Percentiles rank a stretch among this genome's conserved stretches.
Evolutionary conservation across 2,888 invertebrate species (phyloP).

Genomic region (Amphipyra tragopoginis): DNA sequence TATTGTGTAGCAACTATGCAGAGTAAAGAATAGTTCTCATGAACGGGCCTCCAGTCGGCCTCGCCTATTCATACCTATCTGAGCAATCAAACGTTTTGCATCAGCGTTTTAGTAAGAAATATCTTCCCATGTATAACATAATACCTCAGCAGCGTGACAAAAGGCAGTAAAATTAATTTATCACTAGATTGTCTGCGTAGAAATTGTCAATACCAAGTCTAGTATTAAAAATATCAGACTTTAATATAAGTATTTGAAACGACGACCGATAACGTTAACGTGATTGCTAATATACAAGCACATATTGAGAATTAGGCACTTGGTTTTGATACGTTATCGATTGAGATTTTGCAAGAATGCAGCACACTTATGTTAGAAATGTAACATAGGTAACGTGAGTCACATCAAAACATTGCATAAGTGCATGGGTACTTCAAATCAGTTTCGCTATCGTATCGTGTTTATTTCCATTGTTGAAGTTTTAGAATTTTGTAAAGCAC

Average conservation of each 20-base stretch:
- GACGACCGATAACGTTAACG: slow-evolving; percentile 59
- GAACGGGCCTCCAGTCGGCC: slow-evolving; percentile 65
- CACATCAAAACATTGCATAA: slow-evolving; percentile 13
- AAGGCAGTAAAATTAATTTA: slow-evolving; percentile 31
- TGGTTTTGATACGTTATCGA: slow-evolving; percentile 62
- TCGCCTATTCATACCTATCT: slow-evolving; percentile 54
- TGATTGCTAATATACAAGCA: slow-evolving; percentile 58
- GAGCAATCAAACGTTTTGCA: slow-evolving; percentile 39
- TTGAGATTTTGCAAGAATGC: slow-evolving; percentile 49
- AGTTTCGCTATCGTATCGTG: slow-evolving; percentile 5
- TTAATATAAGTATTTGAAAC: slow-evolving; percentile 50
- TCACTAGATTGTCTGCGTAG: slow-evolving; percentile 30
- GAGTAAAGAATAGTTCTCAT: slow-evolving; percentile 78
- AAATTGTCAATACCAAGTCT: slow-evolving; percentile 32
- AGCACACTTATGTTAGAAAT: slow-evolving; percentile 24
- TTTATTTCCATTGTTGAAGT: slow-evolving; percentile 10
- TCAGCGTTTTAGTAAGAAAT: slow-evolving; percentile 39
- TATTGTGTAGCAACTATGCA: slow-evolving; percentile 71
- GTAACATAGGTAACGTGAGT: slow-evolving; percentile 25
- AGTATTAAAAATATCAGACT: slow-evolving; percentile 30
- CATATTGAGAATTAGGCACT: slow-evolving; percentile 56
- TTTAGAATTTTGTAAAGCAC: background rate
- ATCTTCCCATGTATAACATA: slow-evolving; percentile 40
- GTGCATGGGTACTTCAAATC: slow-evolving; percentile 7
- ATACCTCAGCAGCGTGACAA: slow-evolving; percentile 31